Percentiles rank a stretch among this genome's conserved stretches.
Conservation (phyloP, 2,797 vertebrate species). For the Chloroceryle amazona region DNA sequence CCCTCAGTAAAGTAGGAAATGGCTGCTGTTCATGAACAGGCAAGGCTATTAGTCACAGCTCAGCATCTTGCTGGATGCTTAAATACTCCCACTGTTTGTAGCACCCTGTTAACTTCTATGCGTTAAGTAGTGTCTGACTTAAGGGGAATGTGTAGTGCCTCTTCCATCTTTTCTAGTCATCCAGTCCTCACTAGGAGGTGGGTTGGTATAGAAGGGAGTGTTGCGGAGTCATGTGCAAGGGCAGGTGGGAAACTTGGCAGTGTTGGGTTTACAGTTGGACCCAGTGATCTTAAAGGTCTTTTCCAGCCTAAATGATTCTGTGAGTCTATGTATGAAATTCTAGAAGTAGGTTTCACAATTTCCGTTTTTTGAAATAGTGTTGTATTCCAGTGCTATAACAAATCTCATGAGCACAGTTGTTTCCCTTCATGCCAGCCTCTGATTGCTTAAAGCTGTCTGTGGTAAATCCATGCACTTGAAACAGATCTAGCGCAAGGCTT, state of each 20-base stretch:
- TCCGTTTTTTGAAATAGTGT: background rate
- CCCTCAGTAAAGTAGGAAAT: background rate
- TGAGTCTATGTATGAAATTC: background rate
- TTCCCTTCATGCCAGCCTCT: background rate
- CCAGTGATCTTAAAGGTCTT: background rate
- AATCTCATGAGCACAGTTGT: background rate
- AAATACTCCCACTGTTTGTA: constrained; percentile 30
- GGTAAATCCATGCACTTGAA: background rate
- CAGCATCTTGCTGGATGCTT: constrained; percentile 26
- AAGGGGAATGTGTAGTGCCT: background rate
- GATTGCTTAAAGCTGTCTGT: background rate
- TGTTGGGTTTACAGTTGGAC: background rate
- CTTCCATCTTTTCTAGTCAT: background rate
- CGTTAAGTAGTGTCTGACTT: background rate
- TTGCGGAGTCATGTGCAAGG: background rate
- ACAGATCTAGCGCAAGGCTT: background rate
- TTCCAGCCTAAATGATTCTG: background rate
- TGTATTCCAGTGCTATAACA: background rate
- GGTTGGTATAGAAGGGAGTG: background rate
- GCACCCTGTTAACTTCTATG: background rate
- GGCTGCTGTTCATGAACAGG: background rate
- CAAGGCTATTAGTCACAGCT: constrained; percentile 38
- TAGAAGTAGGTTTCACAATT: background rate
- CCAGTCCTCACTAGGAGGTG: background rate
- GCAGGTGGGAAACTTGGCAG: background rate